Conservation (phyloP, 1,140 invertebrate genomes). For the Ladona fulva region DNA sequence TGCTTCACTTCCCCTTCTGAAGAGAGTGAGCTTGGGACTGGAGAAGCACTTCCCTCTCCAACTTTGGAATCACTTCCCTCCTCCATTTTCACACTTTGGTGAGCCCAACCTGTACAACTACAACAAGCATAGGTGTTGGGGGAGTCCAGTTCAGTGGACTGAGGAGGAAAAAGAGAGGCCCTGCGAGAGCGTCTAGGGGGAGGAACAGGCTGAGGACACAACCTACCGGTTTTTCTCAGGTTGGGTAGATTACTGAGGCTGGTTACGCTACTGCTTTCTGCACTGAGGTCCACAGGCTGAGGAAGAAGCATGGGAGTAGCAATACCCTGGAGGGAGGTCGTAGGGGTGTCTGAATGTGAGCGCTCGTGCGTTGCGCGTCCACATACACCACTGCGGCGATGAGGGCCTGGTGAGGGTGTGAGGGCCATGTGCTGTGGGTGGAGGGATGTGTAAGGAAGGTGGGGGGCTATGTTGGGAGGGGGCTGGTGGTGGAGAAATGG, state of each 20-base stretch:
- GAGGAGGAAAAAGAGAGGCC: background rate
- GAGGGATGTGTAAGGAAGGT: slow-evolving; percentile 70
- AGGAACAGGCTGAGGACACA: slow-evolving; percentile 28
- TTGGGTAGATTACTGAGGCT: slow-evolving; percentile 76
- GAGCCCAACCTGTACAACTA: background rate
- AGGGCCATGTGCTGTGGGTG: slow-evolving; percentile 31
- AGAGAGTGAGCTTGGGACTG: background rate
- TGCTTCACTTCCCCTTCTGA: background rate
- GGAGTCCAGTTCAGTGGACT: background rate
- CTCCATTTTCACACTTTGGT: background rate
- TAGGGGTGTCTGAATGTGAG: slow-evolving; percentile 82
- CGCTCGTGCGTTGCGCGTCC: slow-evolving; percentile 65
- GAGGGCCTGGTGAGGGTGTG: slow-evolving; percentile 35
- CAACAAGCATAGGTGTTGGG: background rate
- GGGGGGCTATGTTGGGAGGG: slow-evolving; percentile 58
- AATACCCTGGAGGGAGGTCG: slow-evolving; percentile 26
- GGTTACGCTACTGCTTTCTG: slow-evolving; percentile 91
- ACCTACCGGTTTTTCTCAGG: slow-evolving; percentile 73
- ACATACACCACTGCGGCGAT: slow-evolving; percentile 34
- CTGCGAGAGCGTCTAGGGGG: slow-evolving; percentile 19
- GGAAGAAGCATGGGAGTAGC: slow-evolving; percentile 47
- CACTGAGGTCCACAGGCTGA: slow-evolving; percentile 76
- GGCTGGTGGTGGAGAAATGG: slow-evolving; percentile 38
- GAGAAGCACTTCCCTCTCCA: background rate
- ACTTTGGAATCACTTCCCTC: background rate